These are phyloP conservation scores for Uria lomvia DNA, from an alignment of 2,113 vertebrate genomes.

Conservation along the genomic window DNA sequence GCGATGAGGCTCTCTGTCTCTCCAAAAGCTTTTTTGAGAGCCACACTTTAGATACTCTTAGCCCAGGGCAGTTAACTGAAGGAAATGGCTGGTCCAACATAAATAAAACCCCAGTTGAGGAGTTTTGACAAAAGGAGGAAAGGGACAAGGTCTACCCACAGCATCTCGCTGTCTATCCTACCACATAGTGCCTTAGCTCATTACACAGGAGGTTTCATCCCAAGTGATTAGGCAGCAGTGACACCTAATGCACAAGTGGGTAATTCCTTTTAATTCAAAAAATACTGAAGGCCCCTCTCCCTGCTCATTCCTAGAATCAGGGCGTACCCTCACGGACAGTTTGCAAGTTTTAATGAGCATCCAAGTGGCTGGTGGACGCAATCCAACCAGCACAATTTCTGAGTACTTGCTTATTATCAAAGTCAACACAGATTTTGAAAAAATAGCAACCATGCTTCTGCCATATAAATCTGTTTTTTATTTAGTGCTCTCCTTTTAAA, in stretches of 20 bases:
- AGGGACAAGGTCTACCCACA: neutral
- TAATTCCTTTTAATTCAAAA: neutral
- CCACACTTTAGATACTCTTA: neutral
- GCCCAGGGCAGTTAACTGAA: neutral
- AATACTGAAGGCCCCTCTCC: neutral
- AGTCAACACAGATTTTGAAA: neutral
- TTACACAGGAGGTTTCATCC: neutral
- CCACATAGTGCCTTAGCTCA: rapidly evolving
- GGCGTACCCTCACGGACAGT: rapidly evolving
- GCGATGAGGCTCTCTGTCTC: rapidly evolving
- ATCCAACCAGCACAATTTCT: neutral
- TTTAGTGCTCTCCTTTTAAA: neutral
- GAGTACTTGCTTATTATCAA: neutral
- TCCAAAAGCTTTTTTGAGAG: neutral
- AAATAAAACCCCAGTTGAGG: neutral
- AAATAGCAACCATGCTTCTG: neutral
- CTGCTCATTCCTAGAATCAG: neutral
- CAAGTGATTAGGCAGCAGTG: constrained; percentile 37
- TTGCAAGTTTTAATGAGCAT: neutral
- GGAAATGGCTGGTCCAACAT: neutral
- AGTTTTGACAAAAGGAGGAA: neutral
- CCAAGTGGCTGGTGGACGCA: neutral
- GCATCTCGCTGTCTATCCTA: neutral
- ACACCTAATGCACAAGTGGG: constrained; percentile 27
- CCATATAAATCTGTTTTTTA: neutral